Evolutionary conservation across 2,888 invertebrate genomes (phyloP), one percentile per base, ranked within the genome.

Genomic region (Beris chalybata): DNA sequence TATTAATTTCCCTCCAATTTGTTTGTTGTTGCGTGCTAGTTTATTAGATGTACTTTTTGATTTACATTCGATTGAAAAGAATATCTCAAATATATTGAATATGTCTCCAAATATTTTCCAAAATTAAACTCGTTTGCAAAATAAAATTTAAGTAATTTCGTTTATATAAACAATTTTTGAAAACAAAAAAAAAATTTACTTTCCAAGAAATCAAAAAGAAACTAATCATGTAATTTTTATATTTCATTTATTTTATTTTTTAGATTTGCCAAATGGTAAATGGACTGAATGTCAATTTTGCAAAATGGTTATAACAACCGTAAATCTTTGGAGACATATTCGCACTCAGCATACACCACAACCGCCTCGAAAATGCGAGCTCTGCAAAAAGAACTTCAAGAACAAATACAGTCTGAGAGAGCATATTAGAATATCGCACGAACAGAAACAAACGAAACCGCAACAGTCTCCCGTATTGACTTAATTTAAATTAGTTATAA

Each of bases 221-320:
- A 58, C 22, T 30, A 58, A 38, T 38, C 12, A 63, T 50, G 29
- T 29, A 50, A 63, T 38, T 32, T 12, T 58, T 50, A 43, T 45
- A 64, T 69, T 64, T 69, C 68, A 71, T 72, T 70, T 72, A 72
- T 73, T 73, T 73, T 72, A 73, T 74, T 78, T 79, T 79, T 78
- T 80, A 80, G 80, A 80, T 78, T 78, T 79, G 74, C 75, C 78
- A 76, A 79, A 78, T 77, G 81, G 78, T 77, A 81, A 81, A 73
- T 81, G 81, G 81, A 79, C 81, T 74, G 81, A 81, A 77, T 81
- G 81, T 78, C 80, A 81, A 73, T 81, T 79, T 77, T 81, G 81
- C 79, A 81, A 81, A 79, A 78, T 81, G 78, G 80, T 81, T 72
- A 80, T 81, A 74, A 81, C 81, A 71, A 79, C 81, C 69, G 81